Conservation (phyloP, 2,797 vertebrate species). For the Emys orbicularis region DNA sequence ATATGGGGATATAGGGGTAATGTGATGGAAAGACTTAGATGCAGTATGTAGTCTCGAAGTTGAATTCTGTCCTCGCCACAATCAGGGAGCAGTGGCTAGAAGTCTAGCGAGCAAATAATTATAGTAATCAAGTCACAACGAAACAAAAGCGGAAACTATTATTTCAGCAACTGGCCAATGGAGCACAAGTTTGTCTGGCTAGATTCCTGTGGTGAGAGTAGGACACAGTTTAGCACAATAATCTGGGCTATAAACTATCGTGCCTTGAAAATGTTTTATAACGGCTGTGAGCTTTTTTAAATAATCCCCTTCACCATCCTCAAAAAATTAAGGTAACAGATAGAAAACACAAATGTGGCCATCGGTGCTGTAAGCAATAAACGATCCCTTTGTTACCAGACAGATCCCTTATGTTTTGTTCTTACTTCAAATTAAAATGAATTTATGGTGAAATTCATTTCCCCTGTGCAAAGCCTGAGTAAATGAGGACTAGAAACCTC, state of each 20-base stretch:
- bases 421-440: not conserved
- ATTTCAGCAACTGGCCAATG: conserved; percentile 78
- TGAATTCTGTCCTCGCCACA: conserved; percentile 72
- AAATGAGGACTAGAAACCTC: not conserved
- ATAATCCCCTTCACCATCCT: not conserved
- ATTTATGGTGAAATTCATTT: not conserved
- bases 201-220: conserved; percentile 62
- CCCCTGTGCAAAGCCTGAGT: not conserved
- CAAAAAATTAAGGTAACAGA: not conserved
- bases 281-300: conserved; percentile 32
- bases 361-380: not conserved
- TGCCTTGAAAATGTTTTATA: conserved; percentile 12
- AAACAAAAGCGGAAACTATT: conserved; percentile 80
- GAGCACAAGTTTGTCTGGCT: conserved; percentile 70
- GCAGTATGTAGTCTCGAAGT: conserved; percentile 66
- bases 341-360: not conserved
- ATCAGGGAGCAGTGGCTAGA: conserved; percentile 76
- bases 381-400: not conserved
- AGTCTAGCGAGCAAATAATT: conserved; percentile 80
- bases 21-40: conserved; percentile 74
- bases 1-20: conserved; percentile 73
- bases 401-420: not conserved
- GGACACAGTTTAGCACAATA: conserved; percentile 58
- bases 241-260: conserved; percentile 52
- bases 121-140: conserved; percentile 80